These are phyloP conservation scores for Meloe dianella DNA, from an alignment of 2,888 invertebrate species.

Conservation along the genomic window DNA sequence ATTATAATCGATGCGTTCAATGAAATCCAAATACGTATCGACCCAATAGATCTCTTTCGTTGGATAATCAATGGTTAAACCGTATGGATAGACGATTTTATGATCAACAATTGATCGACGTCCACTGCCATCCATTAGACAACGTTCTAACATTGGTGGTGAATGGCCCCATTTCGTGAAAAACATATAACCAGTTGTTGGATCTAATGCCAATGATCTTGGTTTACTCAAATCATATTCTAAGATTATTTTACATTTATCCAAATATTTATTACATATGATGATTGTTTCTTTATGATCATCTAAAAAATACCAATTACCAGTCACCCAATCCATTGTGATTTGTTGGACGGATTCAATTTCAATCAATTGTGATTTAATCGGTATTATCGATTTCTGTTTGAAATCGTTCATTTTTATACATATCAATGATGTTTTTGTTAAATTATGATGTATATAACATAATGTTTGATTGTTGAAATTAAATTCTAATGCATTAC, in stretches of 20 bases:
- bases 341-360: conserved; percentile 74
- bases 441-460: conserved; percentile 73
- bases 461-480: conserved; percentile 72
- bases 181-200: conserved; percentile 76
- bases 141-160: conserved; percentile 68
- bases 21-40: conserved; percentile 79
- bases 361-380: conserved; percentile 69
- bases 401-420: conserved; percentile 70
- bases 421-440: conserved; percentile 66
- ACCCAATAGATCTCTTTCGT: conserved; percentile 78
- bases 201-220: conserved; percentile 79
- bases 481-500: conserved; percentile 68
- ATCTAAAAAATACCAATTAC: conserved; percentile 84
- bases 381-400: conserved; percentile 64
- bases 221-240: conserved; percentile 73
- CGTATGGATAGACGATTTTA: conserved; percentile 79
- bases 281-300: conserved; percentile 48
- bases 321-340: conserved; percentile 83
- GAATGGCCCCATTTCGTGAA: conserved; percentile 77
- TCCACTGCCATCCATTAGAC: conserved; percentile 69
- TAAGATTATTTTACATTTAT: conserved; percentile 72
- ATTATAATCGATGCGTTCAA: conserved; percentile 80
- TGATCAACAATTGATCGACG: conserved; percentile 67
- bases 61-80: conserved; percentile 75
- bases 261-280: conserved; percentile 60